Evolutionary conservation across 2,113 vertebrate species (phyloP).

Genomic region (Macroglossus sobrinus): DNA sequence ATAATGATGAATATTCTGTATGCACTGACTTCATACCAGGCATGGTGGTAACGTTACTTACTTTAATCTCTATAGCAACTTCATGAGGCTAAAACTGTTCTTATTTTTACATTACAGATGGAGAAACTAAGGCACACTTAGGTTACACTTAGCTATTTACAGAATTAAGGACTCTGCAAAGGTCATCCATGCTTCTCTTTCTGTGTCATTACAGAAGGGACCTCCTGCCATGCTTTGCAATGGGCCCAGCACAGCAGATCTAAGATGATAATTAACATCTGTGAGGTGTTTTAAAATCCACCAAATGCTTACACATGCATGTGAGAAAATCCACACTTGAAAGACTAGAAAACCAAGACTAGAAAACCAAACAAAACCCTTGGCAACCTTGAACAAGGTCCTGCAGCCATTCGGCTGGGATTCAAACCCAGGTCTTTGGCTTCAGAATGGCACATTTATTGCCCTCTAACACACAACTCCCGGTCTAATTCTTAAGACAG

Average conservation of each 20-base stretch:
- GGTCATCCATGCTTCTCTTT: background rate
- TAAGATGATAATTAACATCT: background rate
- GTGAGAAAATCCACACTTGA: background rate
- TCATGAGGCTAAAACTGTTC: background rate
- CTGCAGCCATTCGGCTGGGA: background rate
- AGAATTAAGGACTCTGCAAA: background rate
- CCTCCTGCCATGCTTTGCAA: background rate
- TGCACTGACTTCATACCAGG: background rate
- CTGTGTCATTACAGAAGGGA: background rate
- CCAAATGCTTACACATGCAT: background rate
- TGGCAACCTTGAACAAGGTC: background rate
- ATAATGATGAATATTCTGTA: background rate
- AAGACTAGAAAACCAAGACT: background rate
- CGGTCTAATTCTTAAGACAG: background rate
- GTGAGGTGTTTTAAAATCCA: background rate
- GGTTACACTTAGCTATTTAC: background rate
- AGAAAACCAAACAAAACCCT: background rate
- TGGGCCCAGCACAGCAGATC: background rate
- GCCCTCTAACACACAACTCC: background rate
- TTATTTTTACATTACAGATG: background rate
- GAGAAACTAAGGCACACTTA: slow-evolving; percentile 25
- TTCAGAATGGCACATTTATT: background rate
- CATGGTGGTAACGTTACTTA: background rate
- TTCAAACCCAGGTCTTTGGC: background rate
- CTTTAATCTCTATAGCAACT: background rate